Evolutionary conservation across 2,888 invertebrate species (phyloP), one percentile per base, ranked within the genome.

Genomic region (Drosophila pegasa): DNA sequence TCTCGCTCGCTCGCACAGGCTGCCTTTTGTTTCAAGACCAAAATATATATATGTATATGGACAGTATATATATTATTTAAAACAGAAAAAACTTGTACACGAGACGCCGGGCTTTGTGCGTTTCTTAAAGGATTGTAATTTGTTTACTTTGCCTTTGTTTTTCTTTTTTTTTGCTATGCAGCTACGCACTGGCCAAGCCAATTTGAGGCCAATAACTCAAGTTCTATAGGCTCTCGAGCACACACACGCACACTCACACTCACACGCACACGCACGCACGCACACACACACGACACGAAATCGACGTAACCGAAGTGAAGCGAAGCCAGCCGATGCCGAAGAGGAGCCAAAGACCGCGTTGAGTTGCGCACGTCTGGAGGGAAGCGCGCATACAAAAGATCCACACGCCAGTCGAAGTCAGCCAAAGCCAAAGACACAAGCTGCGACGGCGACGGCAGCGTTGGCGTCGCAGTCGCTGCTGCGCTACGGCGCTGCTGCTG

Each of bases 351-450:
- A 82, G 80, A 82, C 79, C 82, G 87, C 76, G 81, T 86, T 78
- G 72, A 76, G 86, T 86, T 84, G 83, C 83, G 80, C 86, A 80
- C 83, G 87, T 85, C 83, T 84, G 86, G 72, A 75, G 83, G 82
- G 86, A 75, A 77, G 83, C 68, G 83, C 82, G 82, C 87, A 75
- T 75, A 85, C 86, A 85, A 87, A 85, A 84, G 87, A 84, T 87
- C 87, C 87, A 87, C 85, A 80, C 73, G 66, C 79, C 76, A 68
- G 78, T 59, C 54, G 75, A 74, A 74, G 75, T 67, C 80, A 71
- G 76, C 47, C 63, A 69, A 64, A 78, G 79, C 67, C 80, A 65
- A 68, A 74, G 80, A 61, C 77, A 61, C 77, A 73, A 59, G 65
- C 85, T 57, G 50, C 45, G 67, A 43, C 43, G 63, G 50, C 45